phyloP scores from a whole-genome alignment of 1,140 invertebrate genomes.

The Lepidurus packardi region DNA sequence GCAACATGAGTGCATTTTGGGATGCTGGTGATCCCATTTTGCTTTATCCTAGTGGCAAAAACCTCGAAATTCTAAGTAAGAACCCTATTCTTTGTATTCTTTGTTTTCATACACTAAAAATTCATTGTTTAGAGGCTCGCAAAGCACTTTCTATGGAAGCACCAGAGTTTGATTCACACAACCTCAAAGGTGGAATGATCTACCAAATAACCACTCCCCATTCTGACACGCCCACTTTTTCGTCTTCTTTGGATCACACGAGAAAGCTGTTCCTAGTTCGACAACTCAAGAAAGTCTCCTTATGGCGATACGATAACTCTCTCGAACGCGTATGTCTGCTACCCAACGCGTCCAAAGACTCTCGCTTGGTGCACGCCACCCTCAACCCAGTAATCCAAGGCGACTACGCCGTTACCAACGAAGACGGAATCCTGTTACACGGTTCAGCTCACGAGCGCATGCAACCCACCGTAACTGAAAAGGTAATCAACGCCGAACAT shows the following conservation, averaged over 20 bases:
- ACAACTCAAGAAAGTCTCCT: not conserved
- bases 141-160: not conserved
- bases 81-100: not conserved
- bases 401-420: conserved; percentile 7
- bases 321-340: not conserved
- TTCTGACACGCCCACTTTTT: not conserved
- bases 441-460: not conserved
- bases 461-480: not conserved
- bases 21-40: not conserved
- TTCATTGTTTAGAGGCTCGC: not conserved
- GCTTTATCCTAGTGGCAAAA: not conserved
- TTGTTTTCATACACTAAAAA: not conserved
- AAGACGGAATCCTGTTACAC: not conserved
- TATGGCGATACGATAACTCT: not conserved
- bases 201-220: not conserved
- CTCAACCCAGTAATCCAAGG: not conserved
- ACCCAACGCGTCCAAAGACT: not conserved
- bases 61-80: conserved; percentile 7
- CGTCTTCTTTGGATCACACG: too few species aligned
- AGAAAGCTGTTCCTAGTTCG: not conserved
- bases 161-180: not conserved
- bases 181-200: not conserved
- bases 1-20: not conserved
- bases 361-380: not conserved
- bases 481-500: not conserved